phyloP scores from a whole-genome alignment of 2,888 invertebrate species.

The Diabrotica balteata region DNA sequence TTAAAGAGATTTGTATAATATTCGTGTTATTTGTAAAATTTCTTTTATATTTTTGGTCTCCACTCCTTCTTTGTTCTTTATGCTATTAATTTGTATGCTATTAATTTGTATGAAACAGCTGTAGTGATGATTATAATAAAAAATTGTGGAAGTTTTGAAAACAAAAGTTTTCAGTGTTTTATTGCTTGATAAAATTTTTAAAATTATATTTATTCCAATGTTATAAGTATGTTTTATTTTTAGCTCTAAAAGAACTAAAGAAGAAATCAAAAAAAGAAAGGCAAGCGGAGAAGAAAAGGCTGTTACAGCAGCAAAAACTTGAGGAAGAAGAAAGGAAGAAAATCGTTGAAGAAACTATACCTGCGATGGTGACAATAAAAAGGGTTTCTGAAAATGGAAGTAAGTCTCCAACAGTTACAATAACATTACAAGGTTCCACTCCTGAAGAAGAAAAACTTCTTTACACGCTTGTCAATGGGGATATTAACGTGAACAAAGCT shows the following conservation, averaged over 20 bases:
- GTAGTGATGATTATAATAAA: too few relatives aligned
- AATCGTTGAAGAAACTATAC: conserved; percentile 58
- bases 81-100: too few relatives aligned
- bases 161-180: too few relatives aligned
- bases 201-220: neutral
- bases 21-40: too few relatives aligned
- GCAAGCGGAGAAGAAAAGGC: conserved; percentile 55
- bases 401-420: conserved; percentile 76
- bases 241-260: conserved; percentile 30
- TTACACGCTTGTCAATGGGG: conserved; percentile 73
- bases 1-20: too few relatives aligned
- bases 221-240: neutral
- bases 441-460: conserved; percentile 77
- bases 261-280: conserved; percentile 51
- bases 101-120: too few relatives aligned
- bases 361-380: conserved; percentile 74
- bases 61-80: too few relatives aligned
- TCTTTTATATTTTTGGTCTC: too few relatives aligned
- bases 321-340: conserved; percentile 38
- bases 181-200: too few relatives aligned
- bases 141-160: too few relatives aligned
- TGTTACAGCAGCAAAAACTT: conserved; percentile 50
- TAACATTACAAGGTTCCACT: conserved; percentile 76
- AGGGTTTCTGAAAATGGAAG: conserved; percentile 71
- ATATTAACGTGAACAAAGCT: conserved; percentile 46